A percentile compares a stretch with the other conserved stretches of the same genome.
Conservation (phyloP, 2,113 vertebrate species). For the Sardina pilchardus region DNA sequence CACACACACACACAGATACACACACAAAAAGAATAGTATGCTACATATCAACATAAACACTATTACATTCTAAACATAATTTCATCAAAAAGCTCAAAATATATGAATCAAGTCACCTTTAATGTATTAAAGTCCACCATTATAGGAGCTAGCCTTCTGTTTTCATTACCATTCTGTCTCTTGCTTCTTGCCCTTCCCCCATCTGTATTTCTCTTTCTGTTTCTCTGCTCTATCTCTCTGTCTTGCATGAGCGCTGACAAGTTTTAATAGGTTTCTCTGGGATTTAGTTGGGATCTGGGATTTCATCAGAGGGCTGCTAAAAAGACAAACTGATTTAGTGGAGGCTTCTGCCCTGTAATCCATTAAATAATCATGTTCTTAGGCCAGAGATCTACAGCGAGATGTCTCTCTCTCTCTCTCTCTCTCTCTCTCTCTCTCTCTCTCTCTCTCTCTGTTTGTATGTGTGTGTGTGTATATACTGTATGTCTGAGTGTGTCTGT, state of each 20-base stretch:
- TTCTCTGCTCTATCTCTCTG: neutral
- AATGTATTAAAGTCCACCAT: too few relatives aligned
- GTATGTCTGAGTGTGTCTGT: neutral
- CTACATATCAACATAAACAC: neutral
- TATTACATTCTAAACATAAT: neutral
- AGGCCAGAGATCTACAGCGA: constrained; percentile 22
- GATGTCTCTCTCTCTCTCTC: neutral
- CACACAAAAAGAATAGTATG: neutral
- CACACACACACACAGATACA: neutral
- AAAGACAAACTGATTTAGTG: neutral
- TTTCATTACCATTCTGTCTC: neutral
- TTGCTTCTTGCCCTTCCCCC: neutral
- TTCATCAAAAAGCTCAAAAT: neutral
- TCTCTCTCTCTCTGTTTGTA: neutral
- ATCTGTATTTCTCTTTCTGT: neutral
- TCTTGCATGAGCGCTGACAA: constrained; percentile 22
- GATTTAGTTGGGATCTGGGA: constrained; percentile 16
- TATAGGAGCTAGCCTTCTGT: neutral
- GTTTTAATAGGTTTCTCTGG: constrained; percentile 38
- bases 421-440: too few relatives aligned
- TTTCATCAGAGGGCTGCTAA: neutral
- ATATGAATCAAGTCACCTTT: neutral
- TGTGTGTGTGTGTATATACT: too few relatives aligned
- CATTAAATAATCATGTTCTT: constrained; percentile 30
- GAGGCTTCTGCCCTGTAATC: constrained; percentile 33